Percentiles rank a stretch among this genome's conserved stretches.
Conservation (phyloP, 2,113 vertebrate genomes). For the Odobenus rosmarus region DNA sequence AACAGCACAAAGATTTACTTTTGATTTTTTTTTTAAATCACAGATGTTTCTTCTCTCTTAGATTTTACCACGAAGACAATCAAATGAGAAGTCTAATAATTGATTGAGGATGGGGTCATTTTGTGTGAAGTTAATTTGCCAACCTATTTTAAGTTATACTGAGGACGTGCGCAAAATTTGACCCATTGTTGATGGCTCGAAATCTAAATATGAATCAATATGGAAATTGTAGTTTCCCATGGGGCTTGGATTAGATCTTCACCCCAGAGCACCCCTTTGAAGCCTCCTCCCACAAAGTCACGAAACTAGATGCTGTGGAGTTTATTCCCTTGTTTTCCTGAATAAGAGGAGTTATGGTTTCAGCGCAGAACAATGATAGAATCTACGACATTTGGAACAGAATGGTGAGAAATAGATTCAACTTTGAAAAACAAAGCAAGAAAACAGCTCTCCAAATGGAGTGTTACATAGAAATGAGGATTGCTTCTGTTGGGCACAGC, state of each 20-base stretch:
- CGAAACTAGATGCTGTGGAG: too few relatives aligned
- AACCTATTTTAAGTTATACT: neutral
- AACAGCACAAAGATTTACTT: neutral
- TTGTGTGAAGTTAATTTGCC: neutral
- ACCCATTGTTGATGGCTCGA: neutral
- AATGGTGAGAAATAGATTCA: neutral
- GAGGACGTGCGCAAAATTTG: neutral
- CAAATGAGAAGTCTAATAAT: accelerated
- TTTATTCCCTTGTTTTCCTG: neutral
- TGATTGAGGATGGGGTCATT: neutral
- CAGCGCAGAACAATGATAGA: neutral
- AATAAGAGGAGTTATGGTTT: neutral
- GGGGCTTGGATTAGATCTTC: neutral
- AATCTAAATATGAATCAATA: neutral
- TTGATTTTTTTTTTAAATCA: neutral
- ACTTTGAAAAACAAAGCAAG: conserved; percentile 15
- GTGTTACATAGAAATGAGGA: neutral
- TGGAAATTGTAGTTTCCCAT: neutral
- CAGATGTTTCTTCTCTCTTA: neutral
- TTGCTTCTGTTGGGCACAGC: neutral
- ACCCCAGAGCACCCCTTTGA: neutral
- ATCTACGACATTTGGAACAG: neutral
- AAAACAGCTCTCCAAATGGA: neutral
- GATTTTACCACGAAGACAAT: neutral
- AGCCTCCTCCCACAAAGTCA: neutral